Evolutionary conservation across 2,113 vertebrate genomes (phyloP).

Genomic region (Cynocephalus volans): DNA sequence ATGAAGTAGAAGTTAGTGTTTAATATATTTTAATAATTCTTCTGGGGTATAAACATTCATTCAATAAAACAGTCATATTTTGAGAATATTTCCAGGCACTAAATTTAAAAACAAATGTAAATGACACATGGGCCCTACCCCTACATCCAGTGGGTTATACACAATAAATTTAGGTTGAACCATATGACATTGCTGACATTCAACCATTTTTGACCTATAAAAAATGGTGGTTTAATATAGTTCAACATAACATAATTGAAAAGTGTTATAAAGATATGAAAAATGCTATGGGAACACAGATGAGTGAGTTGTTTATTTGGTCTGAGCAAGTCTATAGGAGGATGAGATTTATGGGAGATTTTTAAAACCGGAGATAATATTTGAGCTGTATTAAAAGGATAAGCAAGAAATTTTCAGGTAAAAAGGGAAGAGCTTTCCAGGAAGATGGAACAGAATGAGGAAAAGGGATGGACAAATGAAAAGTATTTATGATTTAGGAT

Average conservation of each 20-base stretch:
- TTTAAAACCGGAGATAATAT: not conserved
- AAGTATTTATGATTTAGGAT: constrained; percentile 50
- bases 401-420: constrained; percentile 45
- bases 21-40: constrained; percentile 18
- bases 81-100: not conserved
- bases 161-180: constrained; percentile 22
- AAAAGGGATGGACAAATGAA: constrained; percentile 2
- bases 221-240: constrained; percentile 42
- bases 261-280: constrained; percentile 13
- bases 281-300: constrained; percentile 44
- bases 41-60: not conserved
- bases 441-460: constrained; percentile 15
- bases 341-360: not conserved
- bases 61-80: constrained; percentile 38
- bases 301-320: constrained; percentile 23
- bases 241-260: constrained; percentile 14
- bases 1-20: not conserved
- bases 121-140: not conserved
- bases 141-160: not conserved
- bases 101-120: constrained; percentile 33
- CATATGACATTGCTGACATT: constrained; percentile 29
- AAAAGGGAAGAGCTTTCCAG: not conserved
- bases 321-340: constrained; percentile 42
- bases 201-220: constrained; percentile 39
- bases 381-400: constrained; percentile 37